Evolutionary conservation across 2,888 invertebrate genomes (phyloP).

Genomic region (Dyspetes luteomarginatus): DNA sequence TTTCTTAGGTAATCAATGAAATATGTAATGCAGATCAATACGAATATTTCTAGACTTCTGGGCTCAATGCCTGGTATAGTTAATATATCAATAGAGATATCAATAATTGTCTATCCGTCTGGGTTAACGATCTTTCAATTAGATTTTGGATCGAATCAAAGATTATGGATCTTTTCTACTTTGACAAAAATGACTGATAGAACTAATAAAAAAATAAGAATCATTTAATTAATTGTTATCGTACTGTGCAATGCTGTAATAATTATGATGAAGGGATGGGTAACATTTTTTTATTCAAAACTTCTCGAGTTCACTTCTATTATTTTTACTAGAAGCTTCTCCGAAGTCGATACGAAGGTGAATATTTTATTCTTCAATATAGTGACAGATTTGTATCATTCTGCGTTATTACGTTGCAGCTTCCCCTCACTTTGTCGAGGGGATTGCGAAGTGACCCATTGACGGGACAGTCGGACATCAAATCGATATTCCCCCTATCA

Average conservation of each 20-base stretch:
- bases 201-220: too few relatives aligned
- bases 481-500: slow-evolving; percentile 69
- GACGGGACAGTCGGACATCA: slow-evolving; percentile 64
- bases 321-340: too few relatives aligned
- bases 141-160: neutral
- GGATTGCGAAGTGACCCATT: slow-evolving; percentile 70
- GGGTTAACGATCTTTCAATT: neutral
- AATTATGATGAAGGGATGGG: too few relatives aligned
- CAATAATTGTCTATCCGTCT: neutral
- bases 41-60: slow-evolving; percentile 1
- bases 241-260: too few relatives aligned
- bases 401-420: slow-evolving; percentile 20
- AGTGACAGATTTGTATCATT: slow-evolving; percentile 21
- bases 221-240: too few relatives aligned
- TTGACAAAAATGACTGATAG: neutral
- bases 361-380: neutral
- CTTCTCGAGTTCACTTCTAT: too few relatives aligned
- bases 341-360: neutral
- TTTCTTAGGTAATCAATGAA: slow-evolving; percentile 26
- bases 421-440: slow-evolving; percentile 12
- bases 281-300: too few relatives aligned
- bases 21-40: neutral
- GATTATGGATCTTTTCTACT: neutral
- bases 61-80: neutral
- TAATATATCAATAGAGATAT: neutral